Evolutionary conservation across 2,888 invertebrate species (phyloP).

Genomic region (Netelia melanura): DNA sequence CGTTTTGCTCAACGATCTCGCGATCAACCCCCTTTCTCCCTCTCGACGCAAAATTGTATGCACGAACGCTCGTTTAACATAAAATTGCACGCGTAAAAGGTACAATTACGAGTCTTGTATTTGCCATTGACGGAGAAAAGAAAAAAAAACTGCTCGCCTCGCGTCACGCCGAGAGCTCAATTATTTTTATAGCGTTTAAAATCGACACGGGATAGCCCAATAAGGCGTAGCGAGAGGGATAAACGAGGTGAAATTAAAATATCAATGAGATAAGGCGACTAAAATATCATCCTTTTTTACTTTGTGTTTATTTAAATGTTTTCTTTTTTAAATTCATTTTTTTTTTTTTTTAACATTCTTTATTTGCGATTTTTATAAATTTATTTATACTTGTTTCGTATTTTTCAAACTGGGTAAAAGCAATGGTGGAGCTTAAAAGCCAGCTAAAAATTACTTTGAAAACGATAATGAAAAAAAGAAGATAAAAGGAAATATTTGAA

Average conservation of each 20-base stretch:
- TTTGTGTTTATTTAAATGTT: too few species aligned
- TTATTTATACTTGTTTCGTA: too few species aligned
- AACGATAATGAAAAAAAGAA: too few species aligned
- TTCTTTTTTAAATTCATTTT: too few species aligned
- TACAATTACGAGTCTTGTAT: conserved; percentile 20
- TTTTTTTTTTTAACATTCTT: too few species aligned
- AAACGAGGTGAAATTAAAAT: neutral
- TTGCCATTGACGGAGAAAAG: neutral
- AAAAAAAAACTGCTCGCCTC: conserved; percentile 11
- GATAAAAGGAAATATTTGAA: too few species aligned
- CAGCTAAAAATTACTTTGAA: too few species aligned
- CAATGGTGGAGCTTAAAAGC: too few species aligned
- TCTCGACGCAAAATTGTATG: conserved; percentile 23
- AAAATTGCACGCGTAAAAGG: conserved; percentile 39
- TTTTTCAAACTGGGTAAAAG: too few species aligned
- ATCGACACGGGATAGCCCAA: conserved; percentile 20
- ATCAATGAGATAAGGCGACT: too few species aligned
- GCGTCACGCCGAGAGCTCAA: neutral
- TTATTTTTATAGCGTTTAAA: conserved; percentile 47
- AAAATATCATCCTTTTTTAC: too few species aligned
- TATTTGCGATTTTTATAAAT: too few species aligned
- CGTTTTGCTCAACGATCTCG: conserved; percentile 36
- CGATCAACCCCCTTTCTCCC: neutral
- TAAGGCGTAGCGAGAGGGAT: conserved; percentile 35
- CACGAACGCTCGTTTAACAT: conserved; percentile 26